These are phyloP conservation scores for Bombus turneri DNA, from an alignment of 1,140 invertebrate species.

Conservation along the genomic window DNA sequence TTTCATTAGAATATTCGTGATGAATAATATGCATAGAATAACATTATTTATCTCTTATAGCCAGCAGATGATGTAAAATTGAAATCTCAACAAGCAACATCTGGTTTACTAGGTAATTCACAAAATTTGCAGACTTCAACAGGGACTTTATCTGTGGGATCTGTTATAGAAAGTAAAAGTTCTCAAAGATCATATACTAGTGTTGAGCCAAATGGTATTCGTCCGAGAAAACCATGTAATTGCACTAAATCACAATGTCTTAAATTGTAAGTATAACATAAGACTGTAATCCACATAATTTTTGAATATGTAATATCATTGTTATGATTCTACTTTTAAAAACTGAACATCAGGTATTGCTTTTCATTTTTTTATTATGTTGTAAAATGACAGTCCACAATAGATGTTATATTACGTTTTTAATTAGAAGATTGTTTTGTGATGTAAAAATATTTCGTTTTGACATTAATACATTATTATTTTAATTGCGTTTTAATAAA, in stretches of 20 bases:
- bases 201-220: conserved; percentile 87
- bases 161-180: conserved; percentile 71
- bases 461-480: background rate
- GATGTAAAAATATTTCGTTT: background rate
- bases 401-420: background rate
- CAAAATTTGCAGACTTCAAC: conserved; percentile 73
- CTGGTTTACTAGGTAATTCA: conserved; percentile 75
- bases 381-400: background rate
- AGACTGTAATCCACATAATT: background rate
- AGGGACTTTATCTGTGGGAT: conserved; percentile 68
- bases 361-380: conserved; percentile 27
- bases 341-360: conserved; percentile 24
- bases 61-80: conserved; percentile 73
- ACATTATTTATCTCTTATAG: conserved; percentile 35
- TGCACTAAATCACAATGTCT: conserved; percentile 99
- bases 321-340: conserved; percentile 4
- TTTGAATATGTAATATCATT: background rate
- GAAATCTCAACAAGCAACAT: conserved; percentile 72
- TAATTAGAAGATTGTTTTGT: background rate
- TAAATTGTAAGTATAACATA: conserved; percentile 89
- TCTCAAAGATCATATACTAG: conserved; percentile 73
- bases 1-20: background rate
- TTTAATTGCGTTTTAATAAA: conserved; percentile 2
- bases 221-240: conserved; percentile 97
- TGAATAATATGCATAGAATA: conserved; percentile 1